phyloP scores from a whole-genome alignment of 2,113 vertebrate genomes.

The Sylvilagus bachmani region DNA sequence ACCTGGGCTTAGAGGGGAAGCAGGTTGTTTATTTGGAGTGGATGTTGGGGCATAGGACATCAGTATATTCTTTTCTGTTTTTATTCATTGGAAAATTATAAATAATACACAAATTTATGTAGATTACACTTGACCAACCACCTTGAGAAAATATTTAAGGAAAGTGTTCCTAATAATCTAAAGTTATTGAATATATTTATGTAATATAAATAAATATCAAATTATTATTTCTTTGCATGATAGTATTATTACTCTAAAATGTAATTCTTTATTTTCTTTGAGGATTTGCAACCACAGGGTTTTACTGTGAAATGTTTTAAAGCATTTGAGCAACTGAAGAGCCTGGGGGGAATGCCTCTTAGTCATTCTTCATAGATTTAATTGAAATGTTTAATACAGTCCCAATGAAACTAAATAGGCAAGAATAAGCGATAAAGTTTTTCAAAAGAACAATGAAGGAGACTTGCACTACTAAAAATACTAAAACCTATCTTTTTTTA shows the following conservation, averaged over 20 bases:
- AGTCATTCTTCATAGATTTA: slow-evolving; percentile 29
- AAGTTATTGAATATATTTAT: not conserved
- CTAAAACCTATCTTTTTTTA: not conserved
- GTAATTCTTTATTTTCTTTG: slow-evolving; percentile 24
- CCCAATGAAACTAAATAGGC: not conserved
- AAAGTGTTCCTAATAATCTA: not conserved
- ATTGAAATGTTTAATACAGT: slow-evolving; percentile 11
- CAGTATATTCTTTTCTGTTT: not conserved
- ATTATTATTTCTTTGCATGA: not conserved
- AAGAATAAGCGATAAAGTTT: slow-evolving; percentile 12
- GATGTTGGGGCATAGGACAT: not conserved
- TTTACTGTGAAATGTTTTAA: not conserved
- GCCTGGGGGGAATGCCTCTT: not conserved
- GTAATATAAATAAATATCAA: too few species aligned
- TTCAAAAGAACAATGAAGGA: slow-evolving; percentile 11
- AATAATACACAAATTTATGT: slow-evolving; percentile 41
- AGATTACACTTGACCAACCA: not conserved
- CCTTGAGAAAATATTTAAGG: not conserved
- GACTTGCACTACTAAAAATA: not conserved
- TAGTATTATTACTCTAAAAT: not conserved
- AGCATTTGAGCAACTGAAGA: not conserved
- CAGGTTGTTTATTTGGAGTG: slow-evolving; percentile 33
- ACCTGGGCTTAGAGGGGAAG: not conserved
- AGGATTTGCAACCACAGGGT: not conserved
- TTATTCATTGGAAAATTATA: slow-evolving; percentile 55